Evolutionary conservation across 2,113 vertebrate species (phyloP).

Genomic region (Lepus americanus): DNA sequence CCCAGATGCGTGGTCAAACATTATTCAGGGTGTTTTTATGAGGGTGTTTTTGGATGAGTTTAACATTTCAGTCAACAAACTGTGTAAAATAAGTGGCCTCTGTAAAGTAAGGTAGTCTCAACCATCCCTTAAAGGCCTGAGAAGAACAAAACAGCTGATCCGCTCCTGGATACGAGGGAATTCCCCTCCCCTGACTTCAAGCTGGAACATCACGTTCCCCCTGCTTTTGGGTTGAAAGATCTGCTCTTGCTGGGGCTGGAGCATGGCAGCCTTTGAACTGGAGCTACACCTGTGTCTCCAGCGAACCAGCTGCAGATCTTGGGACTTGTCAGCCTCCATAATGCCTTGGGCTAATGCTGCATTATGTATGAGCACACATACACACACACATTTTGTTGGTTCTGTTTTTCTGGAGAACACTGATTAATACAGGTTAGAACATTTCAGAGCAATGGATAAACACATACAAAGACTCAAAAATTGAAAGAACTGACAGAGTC

Average conservation of each 20-base stretch:
- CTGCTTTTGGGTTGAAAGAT: neutral
- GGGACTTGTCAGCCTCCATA: neutral
- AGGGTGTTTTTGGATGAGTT: neutral
- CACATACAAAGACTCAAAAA: neutral
- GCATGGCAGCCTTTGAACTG: neutral
- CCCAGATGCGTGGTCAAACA: neutral
- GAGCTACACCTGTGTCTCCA: neutral
- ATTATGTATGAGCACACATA: neutral
- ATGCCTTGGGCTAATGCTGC: neutral
- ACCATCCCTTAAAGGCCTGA: neutral
- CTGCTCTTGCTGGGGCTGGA: no score
- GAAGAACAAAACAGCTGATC: neutral
- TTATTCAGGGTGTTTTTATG: neutral
- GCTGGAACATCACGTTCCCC: neutral
- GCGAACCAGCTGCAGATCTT: neutral
- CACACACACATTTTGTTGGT: neutral
- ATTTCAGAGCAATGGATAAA: neutral
- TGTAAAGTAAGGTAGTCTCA: neutral
- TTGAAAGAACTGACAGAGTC: neutral
- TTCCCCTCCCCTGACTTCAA: neutral
- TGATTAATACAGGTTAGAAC: neutral
- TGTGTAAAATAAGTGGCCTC: neutral
- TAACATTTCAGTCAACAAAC: neutral
- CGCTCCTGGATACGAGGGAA: neutral
- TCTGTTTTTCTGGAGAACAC: neutral